Conservation (phyloP, 1,140 invertebrate species). For the Saccostrea cuccullata region DNA sequence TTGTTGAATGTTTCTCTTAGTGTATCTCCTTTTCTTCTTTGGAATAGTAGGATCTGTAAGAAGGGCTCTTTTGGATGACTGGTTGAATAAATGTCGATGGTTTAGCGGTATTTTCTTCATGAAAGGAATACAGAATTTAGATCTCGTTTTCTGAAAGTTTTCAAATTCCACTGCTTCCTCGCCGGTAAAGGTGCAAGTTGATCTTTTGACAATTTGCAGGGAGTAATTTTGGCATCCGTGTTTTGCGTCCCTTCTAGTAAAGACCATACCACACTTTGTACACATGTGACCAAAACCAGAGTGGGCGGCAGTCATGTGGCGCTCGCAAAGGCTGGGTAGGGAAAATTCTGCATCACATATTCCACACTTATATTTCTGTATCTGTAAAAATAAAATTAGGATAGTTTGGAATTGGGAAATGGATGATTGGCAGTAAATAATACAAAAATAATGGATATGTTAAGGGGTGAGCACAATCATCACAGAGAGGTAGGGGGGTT, state of each 20-base stretch:
- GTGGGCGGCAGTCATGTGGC: background rate
- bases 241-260: background rate
- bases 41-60: background rate
- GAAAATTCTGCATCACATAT: background rate
- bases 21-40: background rate
- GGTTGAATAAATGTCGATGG: no score
- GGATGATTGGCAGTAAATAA: background rate
- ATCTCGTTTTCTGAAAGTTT: background rate
- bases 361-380: background rate
- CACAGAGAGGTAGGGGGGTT: background rate
- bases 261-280: background rate
- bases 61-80: background rate
- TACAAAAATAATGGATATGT: background rate
- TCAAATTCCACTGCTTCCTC: background rate
- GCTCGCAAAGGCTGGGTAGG: background rate
- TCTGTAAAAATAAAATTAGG: no score
- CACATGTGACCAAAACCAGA: background rate
- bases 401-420: no score
- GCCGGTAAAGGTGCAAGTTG: background rate
- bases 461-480: background rate
- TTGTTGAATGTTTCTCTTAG: background rate
- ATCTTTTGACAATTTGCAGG: background rate
- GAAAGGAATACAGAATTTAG: background rate
- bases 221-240: background rate
- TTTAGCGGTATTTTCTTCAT: background rate